These are phyloP conservation scores for Sturnira hondurensis DNA, from an alignment of 2,113 vertebrate species.

Conservation along the genomic window DNA sequence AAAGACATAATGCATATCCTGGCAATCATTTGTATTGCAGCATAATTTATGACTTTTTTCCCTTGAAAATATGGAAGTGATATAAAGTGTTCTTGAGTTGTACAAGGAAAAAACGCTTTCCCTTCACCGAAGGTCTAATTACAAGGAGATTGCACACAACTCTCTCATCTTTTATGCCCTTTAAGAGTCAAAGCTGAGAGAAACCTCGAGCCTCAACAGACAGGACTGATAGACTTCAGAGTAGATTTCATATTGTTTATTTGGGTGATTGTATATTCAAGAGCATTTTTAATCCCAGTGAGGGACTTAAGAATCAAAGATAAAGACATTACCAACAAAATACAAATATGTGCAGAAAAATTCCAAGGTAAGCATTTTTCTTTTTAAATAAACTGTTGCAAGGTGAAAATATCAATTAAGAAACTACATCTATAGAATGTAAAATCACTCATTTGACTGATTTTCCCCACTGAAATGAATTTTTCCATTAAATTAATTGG, in stretches of 20 bases:
- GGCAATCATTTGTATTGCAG: neutral
- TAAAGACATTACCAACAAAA: slow-evolving; percentile 40
- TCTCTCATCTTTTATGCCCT: neutral
- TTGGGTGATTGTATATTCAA: slow-evolving; percentile 49
- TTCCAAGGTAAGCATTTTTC: slow-evolving; percentile 44
- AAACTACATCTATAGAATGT: neutral
- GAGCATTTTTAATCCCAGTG: slow-evolving; percentile 37
- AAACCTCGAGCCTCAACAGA: slow-evolving; percentile 1
- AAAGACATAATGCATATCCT: neutral
- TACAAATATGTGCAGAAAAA: slow-evolving; percentile 33
- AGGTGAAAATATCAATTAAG: slow-evolving; percentile 37
- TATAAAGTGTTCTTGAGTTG: neutral
- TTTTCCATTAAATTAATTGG: slow-evolving; percentile 20
- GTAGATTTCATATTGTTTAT: slow-evolving; percentile 45
- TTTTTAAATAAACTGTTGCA: slow-evolving; percentile 16
- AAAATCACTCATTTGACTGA: slow-evolving; percentile 19
- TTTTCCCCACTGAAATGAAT: neutral
- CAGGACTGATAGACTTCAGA: slow-evolving; percentile 18
- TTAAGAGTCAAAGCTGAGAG: slow-evolving; percentile 14
- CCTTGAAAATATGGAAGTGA: slow-evolving; percentile 42
- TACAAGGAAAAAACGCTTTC: neutral
- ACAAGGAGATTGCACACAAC: neutral
- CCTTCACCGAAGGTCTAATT: slow-evolving; percentile 54
- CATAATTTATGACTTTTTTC: slow-evolving; percentile 22
- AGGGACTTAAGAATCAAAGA: slow-evolving; percentile 50